Base-by-base conservation (phyloP, 2,888 invertebrate genomes). In the Agrotis clavis region DNA sequence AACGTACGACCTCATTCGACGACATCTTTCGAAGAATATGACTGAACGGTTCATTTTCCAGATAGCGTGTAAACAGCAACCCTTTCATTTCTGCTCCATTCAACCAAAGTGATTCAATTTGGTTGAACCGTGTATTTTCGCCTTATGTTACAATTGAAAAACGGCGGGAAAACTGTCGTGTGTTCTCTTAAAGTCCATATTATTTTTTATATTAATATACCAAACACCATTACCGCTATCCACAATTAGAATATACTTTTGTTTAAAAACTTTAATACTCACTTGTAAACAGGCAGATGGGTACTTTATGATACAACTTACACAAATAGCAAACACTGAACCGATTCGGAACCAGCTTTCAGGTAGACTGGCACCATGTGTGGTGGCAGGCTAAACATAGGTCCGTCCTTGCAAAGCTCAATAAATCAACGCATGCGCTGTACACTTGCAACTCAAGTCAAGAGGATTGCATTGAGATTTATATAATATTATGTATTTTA, bases 351-450 rank as follows among this genome's bases (percentile, higher is more conserved):
- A n/a, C 18, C 21, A 50, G 50, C 4, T 16, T 4, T n/a, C 21
- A 13, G 21, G 16, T 21, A 7, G n/a, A 66, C 21, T 67, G 66
- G 14, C 66, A 19, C 11, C 16, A 13, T 19, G 13, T 16, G 25
- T 2, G 7, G 2, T 6, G 19, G 19, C n/a, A 13, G 16, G 4
- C 13, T 7, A 7, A 30, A 19, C n/a, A n/a, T 25, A n/a, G 11
- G n/a, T 9, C 25, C 41, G 21, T 61, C 25, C 16, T 16, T 7
- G 45, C 30, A 18, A 19, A 30, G 21, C n/a, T 67, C 67, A 50
- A 67, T 67, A 66, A 21, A n/a, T n/a, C 11, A 14, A 65, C 65
- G 48, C 67, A 48, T 67, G 67, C 67, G 67, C 21, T 25, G 64
- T 21, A 65, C 47, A 65, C 9, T 4, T 65, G 65, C 18, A 50